These are phyloP conservation scores for Pavo muticus DNA, from an alignment of 2,113 vertebrate species.

Conservation along the genomic window DNA sequence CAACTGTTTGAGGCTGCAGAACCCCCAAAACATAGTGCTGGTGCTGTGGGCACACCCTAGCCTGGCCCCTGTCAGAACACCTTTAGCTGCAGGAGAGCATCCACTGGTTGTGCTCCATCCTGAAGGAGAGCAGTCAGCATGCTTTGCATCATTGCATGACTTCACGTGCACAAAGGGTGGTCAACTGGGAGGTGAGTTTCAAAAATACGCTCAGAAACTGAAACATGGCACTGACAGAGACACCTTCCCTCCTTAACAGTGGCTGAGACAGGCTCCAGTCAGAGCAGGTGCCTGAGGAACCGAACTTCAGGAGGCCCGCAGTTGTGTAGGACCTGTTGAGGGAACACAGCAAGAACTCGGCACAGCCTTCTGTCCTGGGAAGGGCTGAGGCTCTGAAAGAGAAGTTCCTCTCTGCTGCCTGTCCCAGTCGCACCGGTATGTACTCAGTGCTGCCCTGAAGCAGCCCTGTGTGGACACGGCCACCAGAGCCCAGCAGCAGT, in stretches of 20 bases:
- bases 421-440: neutral
- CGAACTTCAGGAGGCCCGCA: no score
- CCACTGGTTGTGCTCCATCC: neutral
- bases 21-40: accelerated
- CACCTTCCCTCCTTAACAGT: neutral
- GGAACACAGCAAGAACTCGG: neutral
- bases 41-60: neutral
- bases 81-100: neutral
- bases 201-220: neutral
- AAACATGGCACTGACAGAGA: neutral
- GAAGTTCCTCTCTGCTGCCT: neutral
- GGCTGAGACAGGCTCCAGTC: neutral
- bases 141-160: accelerated
- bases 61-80: neutral
- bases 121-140: neutral
- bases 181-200: neutral
- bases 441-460: accelerated
- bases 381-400: neutral
- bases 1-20: neutral
- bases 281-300: no score
- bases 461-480: neutral
- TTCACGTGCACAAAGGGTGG: neutral
- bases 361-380: accelerated
- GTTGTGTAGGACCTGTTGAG: neutral
- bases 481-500: accelerated